phyloP scores from a whole-genome alignment of 2,113 vertebrate genomes.

The Antechinus flavipes region DNA sequence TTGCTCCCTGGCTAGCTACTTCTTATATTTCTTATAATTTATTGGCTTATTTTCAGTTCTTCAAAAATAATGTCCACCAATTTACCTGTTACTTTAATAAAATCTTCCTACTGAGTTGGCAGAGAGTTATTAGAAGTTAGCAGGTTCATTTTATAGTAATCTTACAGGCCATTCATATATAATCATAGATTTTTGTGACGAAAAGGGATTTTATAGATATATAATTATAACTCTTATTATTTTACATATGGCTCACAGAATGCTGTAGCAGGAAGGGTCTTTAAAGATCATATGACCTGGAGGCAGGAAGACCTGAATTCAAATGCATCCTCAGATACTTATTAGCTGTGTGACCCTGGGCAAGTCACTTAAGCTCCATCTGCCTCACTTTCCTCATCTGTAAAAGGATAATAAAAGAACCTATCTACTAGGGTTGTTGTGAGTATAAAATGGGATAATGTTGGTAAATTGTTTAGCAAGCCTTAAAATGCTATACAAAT shows the following conservation, averaged over 20 bases:
- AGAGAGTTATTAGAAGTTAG: slow-evolving; percentile 26
- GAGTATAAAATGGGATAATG: background rate
- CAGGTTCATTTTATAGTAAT: slow-evolving; percentile 52
- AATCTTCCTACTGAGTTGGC: slow-evolving; percentile 27
- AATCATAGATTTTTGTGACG: slow-evolving; percentile 52
- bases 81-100: slow-evolving; percentile 51
- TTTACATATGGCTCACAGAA: background rate
- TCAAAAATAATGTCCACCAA: slow-evolving; percentile 46
- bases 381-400: background rate
- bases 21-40: slow-evolving; percentile 43
- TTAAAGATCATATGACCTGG: background rate
- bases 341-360: background rate
- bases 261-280: background rate
- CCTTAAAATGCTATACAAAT: background rate
- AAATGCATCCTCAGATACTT: background rate
- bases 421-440: background rate
- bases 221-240: background rate
- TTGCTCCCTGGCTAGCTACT: slow-evolving; percentile 22
- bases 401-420: background rate
- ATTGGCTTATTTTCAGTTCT: slow-evolving; percentile 33
- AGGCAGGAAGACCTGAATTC: background rate
- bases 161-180: slow-evolving; percentile 15
- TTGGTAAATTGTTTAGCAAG: background rate
- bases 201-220: slow-evolving; percentile 3
- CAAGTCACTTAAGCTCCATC: slow-evolving; percentile 1